Conservation (phyloP, 2,113 vertebrate species). For the Stigmatopora argus region DNA sequence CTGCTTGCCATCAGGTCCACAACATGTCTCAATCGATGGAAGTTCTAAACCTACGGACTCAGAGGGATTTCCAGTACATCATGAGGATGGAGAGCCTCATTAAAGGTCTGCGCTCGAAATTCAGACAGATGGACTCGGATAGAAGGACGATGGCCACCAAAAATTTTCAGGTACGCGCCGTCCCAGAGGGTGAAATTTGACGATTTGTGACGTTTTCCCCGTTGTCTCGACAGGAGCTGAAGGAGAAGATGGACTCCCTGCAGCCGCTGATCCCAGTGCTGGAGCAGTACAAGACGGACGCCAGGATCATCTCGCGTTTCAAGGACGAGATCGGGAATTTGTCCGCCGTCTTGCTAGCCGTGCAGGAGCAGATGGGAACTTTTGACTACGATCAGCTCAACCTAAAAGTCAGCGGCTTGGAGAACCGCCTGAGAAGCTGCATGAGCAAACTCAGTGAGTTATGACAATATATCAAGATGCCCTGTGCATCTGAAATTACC, state of each 20-base stretch:
- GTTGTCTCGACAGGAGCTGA: conserved; percentile 78
- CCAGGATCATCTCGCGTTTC: conserved; percentile 90
- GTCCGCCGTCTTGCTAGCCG: conserved; percentile 82
- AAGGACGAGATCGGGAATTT: conserved; percentile 97
- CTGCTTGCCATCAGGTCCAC: conserved; percentile 86
- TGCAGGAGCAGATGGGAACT: conserved; percentile 95
- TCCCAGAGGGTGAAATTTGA: not conserved
- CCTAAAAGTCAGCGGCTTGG: conserved; percentile 83
- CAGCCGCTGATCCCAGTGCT: conserved; percentile 92
- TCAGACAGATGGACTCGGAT: conserved; percentile 93
- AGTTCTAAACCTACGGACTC: conserved; percentile 94
- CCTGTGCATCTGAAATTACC: too few species aligned
- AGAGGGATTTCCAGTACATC: conserved; percentile 98
- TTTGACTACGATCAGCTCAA: conserved; percentile 98
- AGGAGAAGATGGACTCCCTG: conserved; percentile 94
- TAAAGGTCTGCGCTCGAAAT: conserved; percentile 92
- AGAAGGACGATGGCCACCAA: conserved; percentile 90
- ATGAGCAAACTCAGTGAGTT: conserved; percentile 99
- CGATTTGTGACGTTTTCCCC: not conserved
- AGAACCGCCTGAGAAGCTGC: conserved; percentile 87
- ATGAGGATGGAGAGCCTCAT: conserved; percentile 98
- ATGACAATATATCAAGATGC: not conserved
- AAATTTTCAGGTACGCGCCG: conserved; percentile 84
- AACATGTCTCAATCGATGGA: conserved; percentile 99
- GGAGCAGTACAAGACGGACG: conserved; percentile 97